Percentiles rank a stretch among this genome's conserved stretches.
Conservation (phyloP, 2,888 invertebrate species). For the Latrodectus hesperus region DNA sequence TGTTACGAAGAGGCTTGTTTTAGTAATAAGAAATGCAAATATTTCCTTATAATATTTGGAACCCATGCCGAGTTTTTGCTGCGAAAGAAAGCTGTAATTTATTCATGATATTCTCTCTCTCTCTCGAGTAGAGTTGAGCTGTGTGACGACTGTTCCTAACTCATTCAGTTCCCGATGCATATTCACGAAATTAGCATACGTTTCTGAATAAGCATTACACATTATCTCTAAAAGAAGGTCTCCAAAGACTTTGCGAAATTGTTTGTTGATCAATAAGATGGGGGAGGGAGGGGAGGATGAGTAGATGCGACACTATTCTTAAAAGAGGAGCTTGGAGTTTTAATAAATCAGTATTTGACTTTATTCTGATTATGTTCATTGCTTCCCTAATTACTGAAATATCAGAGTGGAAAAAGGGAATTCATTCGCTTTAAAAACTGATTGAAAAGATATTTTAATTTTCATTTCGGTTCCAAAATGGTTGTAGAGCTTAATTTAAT, state of each 20-base stretch:
- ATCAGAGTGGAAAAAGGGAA: too few species aligned
- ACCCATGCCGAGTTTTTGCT: background rate
- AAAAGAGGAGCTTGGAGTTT: too few species aligned
- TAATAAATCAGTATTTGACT: too few species aligned
- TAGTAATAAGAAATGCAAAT: background rate
- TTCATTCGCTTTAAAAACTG: too few species aligned
- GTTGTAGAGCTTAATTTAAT: too few species aligned
- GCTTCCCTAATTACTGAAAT: too few species aligned
- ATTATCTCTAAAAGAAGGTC: conserved; percentile 1
- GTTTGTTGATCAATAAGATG: background rate
- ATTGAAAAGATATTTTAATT: too few species aligned
- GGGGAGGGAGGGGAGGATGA: too few species aligned
- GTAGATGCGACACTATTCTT: too few species aligned
- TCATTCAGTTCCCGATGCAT: background rate
- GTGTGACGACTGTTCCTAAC: background rate
- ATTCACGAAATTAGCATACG: conserved; percentile 30
- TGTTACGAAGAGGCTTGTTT: background rate
- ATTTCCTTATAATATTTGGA: background rate
- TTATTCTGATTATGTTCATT: too few species aligned
- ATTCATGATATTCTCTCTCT: conserved; percentile 20
- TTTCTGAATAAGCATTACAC: conserved; percentile 1
- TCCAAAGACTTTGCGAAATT: background rate
- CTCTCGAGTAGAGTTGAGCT: background rate
- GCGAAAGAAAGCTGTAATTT: conserved; percentile 20
- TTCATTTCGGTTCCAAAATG: too few species aligned